These are phyloP conservation scores for Aurelia coerulea DNA, from an alignment of 30 jellyfish, hydroid and myxozoan genomes.

Conservation along the genomic window DNA sequence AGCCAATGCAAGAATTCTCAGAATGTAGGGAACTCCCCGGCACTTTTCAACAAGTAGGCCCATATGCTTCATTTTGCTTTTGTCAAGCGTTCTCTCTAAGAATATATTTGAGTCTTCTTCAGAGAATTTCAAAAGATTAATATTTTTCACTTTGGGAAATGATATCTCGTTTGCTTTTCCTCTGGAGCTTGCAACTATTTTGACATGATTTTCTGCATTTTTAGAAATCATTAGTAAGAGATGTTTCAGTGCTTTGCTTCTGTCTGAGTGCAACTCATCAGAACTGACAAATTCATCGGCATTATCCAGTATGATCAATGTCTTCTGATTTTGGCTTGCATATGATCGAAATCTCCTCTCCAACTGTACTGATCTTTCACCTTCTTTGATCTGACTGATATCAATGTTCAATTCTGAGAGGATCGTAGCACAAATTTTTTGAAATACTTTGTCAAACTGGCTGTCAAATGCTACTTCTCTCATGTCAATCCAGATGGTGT, in stretches of 20 bases:
- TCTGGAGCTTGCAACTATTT: background rate
- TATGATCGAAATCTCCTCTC: background rate
- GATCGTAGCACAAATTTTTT: background rate
- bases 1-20: background rate
- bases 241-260: background rate
- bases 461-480: background rate
- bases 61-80: background rate
- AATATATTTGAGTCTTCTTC: background rate
- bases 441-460: background rate
- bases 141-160: background rate
- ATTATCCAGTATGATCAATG: background rate
- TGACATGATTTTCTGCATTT: background rate
- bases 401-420: background rate
- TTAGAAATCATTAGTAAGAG: background rate
- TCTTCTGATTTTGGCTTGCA: background rate
- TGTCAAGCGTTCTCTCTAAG: background rate
- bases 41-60: background rate
- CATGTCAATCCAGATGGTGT: conserved; percentile 1
- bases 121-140: background rate
- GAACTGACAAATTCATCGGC: background rate
- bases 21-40: background rate
- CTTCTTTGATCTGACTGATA: background rate
- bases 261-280: background rate
- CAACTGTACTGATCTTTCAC: background rate
- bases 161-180: background rate